Evolutionary conservation across 2,888 invertebrate genomes (phyloP).

Genomic region (Drosophila infuscata): DNA sequence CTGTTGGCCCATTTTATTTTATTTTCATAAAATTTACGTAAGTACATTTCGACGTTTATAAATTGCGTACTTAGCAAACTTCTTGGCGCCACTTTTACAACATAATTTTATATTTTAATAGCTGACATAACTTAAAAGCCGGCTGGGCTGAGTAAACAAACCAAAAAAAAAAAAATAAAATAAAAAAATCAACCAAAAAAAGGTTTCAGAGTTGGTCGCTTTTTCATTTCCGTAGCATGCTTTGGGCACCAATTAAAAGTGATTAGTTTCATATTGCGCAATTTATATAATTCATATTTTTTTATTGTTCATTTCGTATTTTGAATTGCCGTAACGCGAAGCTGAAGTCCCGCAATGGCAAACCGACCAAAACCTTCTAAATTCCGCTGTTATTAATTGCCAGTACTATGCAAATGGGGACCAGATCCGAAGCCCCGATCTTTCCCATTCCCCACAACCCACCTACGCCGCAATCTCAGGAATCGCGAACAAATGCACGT

Average conservation of each 20-base stretch:
- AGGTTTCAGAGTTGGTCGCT: slow-evolving; percentile 45
- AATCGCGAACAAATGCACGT: slow-evolving; percentile 70
- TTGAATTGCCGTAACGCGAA: slow-evolving; percentile 39
- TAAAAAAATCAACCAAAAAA: slow-evolving; percentile 23
- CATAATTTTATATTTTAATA: slow-evolving; percentile 67
- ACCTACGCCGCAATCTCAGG: background rate
- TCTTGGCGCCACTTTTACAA: slow-evolving; percentile 34
- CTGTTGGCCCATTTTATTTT: background rate
- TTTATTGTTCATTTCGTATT: slow-evolving; percentile 52
- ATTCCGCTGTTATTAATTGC: slow-evolving; percentile 74
- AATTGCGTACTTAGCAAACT: slow-evolving; percentile 42
- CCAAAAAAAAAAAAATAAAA: background rate
- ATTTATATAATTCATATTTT: slow-evolving; percentile 64
- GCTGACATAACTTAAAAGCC: slow-evolving; percentile 54
- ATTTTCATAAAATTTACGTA: slow-evolving; percentile 8
- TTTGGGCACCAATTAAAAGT: slow-evolving; percentile 75
- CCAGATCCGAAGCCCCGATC: slow-evolving; percentile 15
- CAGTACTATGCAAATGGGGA: slow-evolving; percentile 54
- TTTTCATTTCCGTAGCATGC: slow-evolving; percentile 64
- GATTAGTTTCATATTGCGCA: slow-evolving; percentile 77
- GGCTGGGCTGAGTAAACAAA: background rate
- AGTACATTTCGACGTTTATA: slow-evolving; percentile 31
- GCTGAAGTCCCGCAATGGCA: slow-evolving; percentile 33
- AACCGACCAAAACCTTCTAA: slow-evolving; percentile 62
- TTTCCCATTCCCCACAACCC: background rate